A percentile compares a stretch with the other conserved stretches of the same genome.
phyloP scores from a whole-genome alignment of 2,113 vertebrate genomes.

The Lagopus muta region DNA sequence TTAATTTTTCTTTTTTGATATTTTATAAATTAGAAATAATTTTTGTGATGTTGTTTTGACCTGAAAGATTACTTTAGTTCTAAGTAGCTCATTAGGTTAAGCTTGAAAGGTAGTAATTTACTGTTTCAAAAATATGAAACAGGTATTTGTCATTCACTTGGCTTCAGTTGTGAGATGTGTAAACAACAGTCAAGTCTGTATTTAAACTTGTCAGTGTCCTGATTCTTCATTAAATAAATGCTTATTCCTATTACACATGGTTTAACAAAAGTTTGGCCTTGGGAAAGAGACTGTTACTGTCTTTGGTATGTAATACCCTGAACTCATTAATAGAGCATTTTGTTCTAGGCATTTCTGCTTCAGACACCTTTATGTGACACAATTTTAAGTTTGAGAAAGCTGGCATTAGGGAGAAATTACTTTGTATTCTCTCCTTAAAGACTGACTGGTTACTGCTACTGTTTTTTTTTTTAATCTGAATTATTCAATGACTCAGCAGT shows the following conservation, averaged over 20 bases:
- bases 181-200: neutral
- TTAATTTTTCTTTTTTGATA: neutral
- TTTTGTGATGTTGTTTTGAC: neutral
- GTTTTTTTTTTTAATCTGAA: neutral
- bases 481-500: neutral
- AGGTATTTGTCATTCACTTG: neutral
- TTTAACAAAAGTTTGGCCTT: neutral
- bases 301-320: neutral
- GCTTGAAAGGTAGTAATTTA: neutral
- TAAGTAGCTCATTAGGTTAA: neutral
- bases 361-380: neutral
- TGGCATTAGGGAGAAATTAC: neutral
- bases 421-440: neutral
- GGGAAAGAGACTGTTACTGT: neutral
- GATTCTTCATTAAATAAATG: neutral
- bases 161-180: neutral
- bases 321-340: neutral
- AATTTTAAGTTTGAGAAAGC: neutral
- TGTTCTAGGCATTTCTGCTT: neutral
- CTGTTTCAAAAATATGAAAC: neutral
- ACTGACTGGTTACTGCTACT: neutral
- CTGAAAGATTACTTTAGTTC: neutral
- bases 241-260: neutral
- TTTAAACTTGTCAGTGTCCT: neutral
- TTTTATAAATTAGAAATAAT: neutral